A percentile compares a stretch with the other conserved stretches of the same genome.
These are phyloP conservation scores for Leptodactylus fuscus DNA, from an alignment of 2,113 vertebrate genomes.

Conservation along the genomic window DNA sequence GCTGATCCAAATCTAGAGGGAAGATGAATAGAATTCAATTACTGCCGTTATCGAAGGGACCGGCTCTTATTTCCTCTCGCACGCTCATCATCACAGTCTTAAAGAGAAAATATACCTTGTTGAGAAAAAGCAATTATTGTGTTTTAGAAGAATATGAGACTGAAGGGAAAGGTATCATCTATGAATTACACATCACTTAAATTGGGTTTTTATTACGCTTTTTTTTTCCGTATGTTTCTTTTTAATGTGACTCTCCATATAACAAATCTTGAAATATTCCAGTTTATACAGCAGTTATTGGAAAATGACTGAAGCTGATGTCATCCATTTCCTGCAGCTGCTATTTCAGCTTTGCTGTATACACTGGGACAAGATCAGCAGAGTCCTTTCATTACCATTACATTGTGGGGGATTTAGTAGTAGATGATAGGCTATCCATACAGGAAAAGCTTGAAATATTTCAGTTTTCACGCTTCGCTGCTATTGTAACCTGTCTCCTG, in stretches of 20 bases:
- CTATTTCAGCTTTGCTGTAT: not conserved
- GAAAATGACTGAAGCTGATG: not conserved
- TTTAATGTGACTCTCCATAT: not conserved
- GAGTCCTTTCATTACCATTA: not conserved
- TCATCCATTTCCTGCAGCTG: too few species aligned
- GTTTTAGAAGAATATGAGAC: too few species aligned
- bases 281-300: not conserved
- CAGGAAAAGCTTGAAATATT: too few species aligned
- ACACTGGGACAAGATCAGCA: not conserved
- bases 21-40: conserved; percentile 48
- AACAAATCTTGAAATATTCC: not conserved
- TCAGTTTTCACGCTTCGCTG: too few species aligned
- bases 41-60: not conserved
- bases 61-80: not conserved
- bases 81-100: not conserved
- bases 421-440: too few species aligned
- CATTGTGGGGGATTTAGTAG: too few species aligned
- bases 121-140: not conserved
- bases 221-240: too few species aligned
- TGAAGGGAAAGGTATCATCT: too few species aligned
- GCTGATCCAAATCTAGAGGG: conserved; percentile 37
- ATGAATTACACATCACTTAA: too few species aligned
- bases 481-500: too few species aligned
- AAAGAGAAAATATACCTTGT: not conserved
- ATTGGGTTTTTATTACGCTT: too few species aligned